A percentile compares a stretch with the other conserved stretches of the same genome.
Conservation (phyloP, 2,888 invertebrate genomes). For the Netelia virgata region DNA sequence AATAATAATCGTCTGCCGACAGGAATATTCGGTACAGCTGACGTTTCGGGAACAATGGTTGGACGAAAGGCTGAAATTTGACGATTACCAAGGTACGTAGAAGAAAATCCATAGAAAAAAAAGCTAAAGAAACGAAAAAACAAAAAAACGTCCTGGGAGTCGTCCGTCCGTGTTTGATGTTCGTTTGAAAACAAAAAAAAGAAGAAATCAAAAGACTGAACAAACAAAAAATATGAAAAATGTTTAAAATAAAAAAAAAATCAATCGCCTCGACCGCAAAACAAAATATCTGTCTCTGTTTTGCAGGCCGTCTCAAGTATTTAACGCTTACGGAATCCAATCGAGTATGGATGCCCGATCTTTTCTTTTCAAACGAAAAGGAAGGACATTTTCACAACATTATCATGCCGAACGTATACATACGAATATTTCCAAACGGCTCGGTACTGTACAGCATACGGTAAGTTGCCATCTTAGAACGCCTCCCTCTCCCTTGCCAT, state of each 20-base stretch:
- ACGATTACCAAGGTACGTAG: constrained; percentile 92
- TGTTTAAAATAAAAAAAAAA: constrained; percentile 15
- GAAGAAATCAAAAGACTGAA: constrained; percentile 1
- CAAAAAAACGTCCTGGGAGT: not conserved
- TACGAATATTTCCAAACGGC: constrained; percentile 97
- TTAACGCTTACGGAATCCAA: constrained; percentile 97
- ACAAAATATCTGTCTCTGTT: constrained; percentile 58
- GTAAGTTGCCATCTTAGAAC: constrained; percentile 83
- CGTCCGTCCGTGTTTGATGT: constrained; percentile 12
- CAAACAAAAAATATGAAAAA: not conserved
- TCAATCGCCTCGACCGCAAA: too few species aligned
- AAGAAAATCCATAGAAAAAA: not conserved
- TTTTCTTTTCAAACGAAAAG: constrained; percentile 99
- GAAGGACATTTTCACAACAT: constrained; percentile 99
- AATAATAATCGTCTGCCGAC: constrained; percentile 84
- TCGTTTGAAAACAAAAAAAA: constrained; percentile 22
- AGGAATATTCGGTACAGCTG: constrained; percentile 99
- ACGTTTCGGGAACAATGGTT: constrained; percentile 99
- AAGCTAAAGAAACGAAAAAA: not conserved
- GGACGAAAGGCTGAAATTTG: constrained; percentile 96
- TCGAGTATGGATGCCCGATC: constrained; percentile 99
- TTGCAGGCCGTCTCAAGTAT: constrained; percentile 94
- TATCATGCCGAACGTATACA: constrained; percentile 99
- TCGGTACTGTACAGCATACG: constrained; percentile 98
- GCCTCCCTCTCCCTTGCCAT: not conserved